phyloP scores from a whole-genome alignment of 2,888 invertebrate genomes.

The Metacarcinus magister region DNA sequence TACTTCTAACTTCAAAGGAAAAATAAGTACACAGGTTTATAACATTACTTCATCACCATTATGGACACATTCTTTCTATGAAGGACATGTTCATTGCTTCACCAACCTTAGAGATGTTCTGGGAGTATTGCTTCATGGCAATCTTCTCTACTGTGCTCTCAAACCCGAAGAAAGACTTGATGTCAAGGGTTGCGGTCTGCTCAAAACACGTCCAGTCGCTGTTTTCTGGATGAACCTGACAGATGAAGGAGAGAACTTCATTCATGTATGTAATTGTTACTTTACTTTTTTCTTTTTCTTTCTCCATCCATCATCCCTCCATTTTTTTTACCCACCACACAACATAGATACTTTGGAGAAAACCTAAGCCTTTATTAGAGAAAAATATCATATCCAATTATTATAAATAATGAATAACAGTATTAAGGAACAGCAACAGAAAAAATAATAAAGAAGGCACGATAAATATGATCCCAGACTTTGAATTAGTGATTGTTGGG shows the following conservation, averaged over 20 bases:
- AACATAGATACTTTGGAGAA: no score
- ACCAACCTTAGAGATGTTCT: slow-evolving; percentile 90
- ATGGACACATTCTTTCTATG: neutral
- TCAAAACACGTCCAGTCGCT: slow-evolving; percentile 98
- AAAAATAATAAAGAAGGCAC: neutral
- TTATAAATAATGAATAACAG: no score
- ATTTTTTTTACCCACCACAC: no score
- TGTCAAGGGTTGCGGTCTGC: slow-evolving; percentile 95
- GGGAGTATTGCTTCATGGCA: slow-evolving; percentile 97
- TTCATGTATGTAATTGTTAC: neutral
- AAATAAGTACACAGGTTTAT: neutral
- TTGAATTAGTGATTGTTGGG: neutral
- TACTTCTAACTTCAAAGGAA: neutral
- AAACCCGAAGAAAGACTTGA: slow-evolving; percentile 97
- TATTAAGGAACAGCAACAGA: neutral
- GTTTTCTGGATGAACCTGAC: slow-evolving; percentile 96
- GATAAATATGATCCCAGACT: neutral
- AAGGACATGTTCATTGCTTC: neutral
- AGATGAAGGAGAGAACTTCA: slow-evolving; percentile 16
- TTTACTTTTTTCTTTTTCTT: neutral
- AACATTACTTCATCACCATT: neutral
- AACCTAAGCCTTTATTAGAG: no score
- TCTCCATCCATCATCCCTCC: no score
- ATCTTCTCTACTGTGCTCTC: slow-evolving; percentile 97
- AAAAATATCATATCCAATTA: no score